phyloP scores from a whole-genome alignment of 2,113 vertebrate species.

The Solenodon paradoxus region DNA sequence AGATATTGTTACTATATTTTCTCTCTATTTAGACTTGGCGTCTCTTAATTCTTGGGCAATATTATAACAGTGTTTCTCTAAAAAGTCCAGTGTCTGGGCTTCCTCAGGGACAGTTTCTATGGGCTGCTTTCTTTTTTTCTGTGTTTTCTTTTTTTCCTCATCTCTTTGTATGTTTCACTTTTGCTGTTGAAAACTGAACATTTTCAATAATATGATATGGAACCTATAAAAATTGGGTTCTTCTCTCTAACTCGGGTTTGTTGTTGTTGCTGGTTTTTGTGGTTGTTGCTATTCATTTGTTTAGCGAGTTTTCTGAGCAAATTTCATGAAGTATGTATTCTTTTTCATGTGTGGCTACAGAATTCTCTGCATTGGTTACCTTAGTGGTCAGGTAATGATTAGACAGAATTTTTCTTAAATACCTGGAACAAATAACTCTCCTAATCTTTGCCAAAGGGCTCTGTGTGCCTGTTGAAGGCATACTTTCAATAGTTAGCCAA shows the following conservation, averaged over 20 bases:
- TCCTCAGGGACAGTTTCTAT: neutral
- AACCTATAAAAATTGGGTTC: neutral
- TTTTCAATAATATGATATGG: neutral
- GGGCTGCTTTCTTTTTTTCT: neutral
- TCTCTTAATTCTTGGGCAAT: neutral
- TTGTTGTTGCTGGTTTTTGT: neutral
- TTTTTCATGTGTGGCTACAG: neutral
- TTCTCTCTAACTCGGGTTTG: neutral
- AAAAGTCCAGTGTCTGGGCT: neutral
- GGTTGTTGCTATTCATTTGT: neutral
- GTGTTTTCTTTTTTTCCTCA: neutral
- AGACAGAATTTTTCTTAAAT: neutral
- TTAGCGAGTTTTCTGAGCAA: neutral
- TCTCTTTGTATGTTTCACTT: slow-evolving; percentile 21
- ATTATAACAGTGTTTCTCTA: slow-evolving; percentile 21
- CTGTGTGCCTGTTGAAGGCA: neutral
- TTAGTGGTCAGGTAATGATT: slow-evolving; percentile 11
- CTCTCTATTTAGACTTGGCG: neutral
- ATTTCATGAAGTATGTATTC: neutral
- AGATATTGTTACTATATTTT: neutral
- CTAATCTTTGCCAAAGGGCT: neutral
- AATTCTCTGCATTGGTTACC: neutral
- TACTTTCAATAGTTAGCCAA: neutral
- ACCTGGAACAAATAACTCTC: neutral
- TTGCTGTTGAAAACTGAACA: neutral